These are phyloP conservation scores for Brachylomia viminalis DNA, from an alignment of 2,888 invertebrate genomes.

Conservation along the genomic window DNA sequence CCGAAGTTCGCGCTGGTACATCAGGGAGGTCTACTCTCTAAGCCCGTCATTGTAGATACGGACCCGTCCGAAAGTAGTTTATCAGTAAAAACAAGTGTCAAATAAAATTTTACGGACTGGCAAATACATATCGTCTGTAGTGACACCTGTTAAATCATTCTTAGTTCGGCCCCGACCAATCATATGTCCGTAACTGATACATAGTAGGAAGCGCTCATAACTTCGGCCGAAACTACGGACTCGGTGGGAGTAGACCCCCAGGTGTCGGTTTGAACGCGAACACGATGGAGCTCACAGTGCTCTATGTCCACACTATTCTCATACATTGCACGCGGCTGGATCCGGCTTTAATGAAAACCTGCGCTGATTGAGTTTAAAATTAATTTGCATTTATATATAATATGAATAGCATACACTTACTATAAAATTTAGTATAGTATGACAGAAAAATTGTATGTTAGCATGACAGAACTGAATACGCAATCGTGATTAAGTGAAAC, in stretches of 20 bases:
- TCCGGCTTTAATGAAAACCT: background rate
- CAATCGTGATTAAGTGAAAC: background rate
- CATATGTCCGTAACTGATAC: background rate
- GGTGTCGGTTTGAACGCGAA: background rate
- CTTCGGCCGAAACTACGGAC: background rate
- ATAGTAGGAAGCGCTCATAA: background rate
- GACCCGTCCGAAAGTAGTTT: background rate
- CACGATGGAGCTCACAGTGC: too few relatives aligned
- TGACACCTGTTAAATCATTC: background rate
- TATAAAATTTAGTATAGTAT: too few relatives aligned
- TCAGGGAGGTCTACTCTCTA: background rate
- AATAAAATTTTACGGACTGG: background rate
- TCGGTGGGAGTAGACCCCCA: too few relatives aligned
- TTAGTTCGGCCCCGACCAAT: background rate
- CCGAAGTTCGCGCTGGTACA: background rate
- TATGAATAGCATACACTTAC: background rate
- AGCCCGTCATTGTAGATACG: background rate
- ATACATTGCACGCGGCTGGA: background rate
- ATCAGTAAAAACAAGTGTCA: background rate
- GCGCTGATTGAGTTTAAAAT: background rate
- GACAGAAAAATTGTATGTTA: too few relatives aligned
- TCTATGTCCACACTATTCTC: background rate
- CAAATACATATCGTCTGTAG: background rate
- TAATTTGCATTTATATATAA: background rate
- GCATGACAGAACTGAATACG: background rate